Evolutionary conservation across 2,888 invertebrate genomes (phyloP).

Genomic region (Euspilapteryx auroguttella): DNA sequence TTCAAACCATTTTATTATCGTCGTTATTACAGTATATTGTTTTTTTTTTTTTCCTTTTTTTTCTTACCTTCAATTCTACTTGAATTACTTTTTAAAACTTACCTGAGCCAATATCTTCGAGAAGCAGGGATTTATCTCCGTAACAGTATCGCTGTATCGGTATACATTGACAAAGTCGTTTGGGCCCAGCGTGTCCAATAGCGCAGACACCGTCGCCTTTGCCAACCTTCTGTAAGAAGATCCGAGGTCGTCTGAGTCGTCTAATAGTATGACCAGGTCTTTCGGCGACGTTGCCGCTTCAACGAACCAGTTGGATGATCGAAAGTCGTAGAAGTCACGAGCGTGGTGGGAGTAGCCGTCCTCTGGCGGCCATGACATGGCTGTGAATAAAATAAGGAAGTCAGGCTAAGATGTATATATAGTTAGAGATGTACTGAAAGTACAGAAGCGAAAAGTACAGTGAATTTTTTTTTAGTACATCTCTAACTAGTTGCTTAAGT

Average conservation of each 20-base stretch:
- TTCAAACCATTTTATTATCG: too few species aligned
- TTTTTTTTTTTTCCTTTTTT: too few species aligned
- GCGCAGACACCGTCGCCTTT: constrained; percentile 82
- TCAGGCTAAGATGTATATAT: constrained; percentile 2
- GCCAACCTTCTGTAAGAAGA: constrained; percentile 84
- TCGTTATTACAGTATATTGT: too few species aligned
- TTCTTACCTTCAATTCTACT: too few species aligned
- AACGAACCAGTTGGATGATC: constrained; percentile 94
- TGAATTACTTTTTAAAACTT: too few species aligned
- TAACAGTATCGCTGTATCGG: constrained; percentile 81
- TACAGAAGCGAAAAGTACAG: too few species aligned
- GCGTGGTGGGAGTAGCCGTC: constrained; percentile 77
- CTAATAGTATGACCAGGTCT: constrained; percentile 92
- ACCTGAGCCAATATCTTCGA: constrained; percentile 89
- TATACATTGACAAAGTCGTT: constrained; percentile 97
- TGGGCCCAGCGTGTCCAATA: constrained; percentile 93
- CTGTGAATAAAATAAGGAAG: constrained; percentile 27
- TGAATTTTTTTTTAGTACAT: too few species aligned
- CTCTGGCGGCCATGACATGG: constrained; percentile 83
- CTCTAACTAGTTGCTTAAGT: too few species aligned
- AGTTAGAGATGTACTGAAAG: too few species aligned
- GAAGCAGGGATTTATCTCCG: constrained; percentile 88
- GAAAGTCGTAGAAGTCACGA: constrained; percentile 89
- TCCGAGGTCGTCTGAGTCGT: constrained; percentile 87
- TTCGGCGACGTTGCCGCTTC: constrained; percentile 97